Percentiles rank a stretch among this genome's conserved stretches.
Evolutionary conservation across 2,888 invertebrate species (phyloP).

Genomic region (Dolomedes plantarius): DNA sequence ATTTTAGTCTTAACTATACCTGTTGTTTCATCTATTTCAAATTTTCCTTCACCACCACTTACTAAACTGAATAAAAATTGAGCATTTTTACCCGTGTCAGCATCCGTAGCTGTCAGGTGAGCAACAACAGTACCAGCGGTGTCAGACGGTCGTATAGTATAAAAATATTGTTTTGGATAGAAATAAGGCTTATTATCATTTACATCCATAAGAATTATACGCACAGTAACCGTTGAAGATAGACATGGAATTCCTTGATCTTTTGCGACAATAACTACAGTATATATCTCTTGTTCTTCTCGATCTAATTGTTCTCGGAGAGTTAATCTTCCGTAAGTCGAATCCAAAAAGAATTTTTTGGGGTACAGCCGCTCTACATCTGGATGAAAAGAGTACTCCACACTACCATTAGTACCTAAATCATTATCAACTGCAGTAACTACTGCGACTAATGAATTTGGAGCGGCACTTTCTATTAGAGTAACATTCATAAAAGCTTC

Average conservation of each 20-base stretch:
- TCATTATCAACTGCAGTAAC: slow-evolving; percentile 92
- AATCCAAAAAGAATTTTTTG: slow-evolving; percentile 84
- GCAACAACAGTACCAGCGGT: slow-evolving; percentile 81
- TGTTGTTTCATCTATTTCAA: slow-evolving; percentile 86
- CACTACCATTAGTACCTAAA: slow-evolving; percentile 94
- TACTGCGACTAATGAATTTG: slow-evolving; percentile 87
- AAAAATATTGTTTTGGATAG: slow-evolving; percentile 91
- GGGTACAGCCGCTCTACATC: slow-evolving; percentile 87
- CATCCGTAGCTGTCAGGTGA: slow-evolving; percentile 88
- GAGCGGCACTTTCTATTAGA: slow-evolving; percentile 87
- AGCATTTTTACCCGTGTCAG: slow-evolving; percentile 92
- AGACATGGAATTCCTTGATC: slow-evolving; percentile 90
- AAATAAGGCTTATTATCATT: slow-evolving; percentile 95
- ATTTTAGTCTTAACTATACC: slow-evolving; percentile 85
- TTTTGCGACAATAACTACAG: slow-evolving; percentile 89
- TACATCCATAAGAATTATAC: slow-evolving; percentile 87
- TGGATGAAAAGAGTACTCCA: slow-evolving; percentile 87
- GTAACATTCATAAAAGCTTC: slow-evolving; percentile 84
- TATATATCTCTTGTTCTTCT: slow-evolving; percentile 85
- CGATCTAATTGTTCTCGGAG: slow-evolving; percentile 87
- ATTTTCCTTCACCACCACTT: slow-evolving; percentile 85
- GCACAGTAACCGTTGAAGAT: slow-evolving; percentile 91
- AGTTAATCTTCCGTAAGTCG: slow-evolving; percentile 89
- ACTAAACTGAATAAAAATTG: slow-evolving; percentile 81
- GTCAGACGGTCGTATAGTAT: slow-evolving; percentile 79